Base-by-base conservation (phyloP, 2,113 vertebrate genomes). In the Gasterosteus nipponicus region DNA sequence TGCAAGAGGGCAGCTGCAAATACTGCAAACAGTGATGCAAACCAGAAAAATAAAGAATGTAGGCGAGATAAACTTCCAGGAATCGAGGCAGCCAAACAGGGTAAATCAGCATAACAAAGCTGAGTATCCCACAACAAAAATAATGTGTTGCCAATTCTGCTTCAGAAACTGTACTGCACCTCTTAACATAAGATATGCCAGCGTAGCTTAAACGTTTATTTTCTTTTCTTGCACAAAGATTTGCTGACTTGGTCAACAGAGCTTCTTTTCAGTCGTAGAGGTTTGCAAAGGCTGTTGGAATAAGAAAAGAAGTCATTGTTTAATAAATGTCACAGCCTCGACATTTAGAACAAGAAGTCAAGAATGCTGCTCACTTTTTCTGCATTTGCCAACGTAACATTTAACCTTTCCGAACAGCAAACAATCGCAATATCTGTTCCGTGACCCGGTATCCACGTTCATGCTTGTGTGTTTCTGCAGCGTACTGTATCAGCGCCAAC, bases 401-500 rank as follows among this genome's bases (percentile, higher is more conserved):
- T 83, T 80, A 73, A 73, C 75, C 69, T 81, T 89, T 80, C 62
- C 5, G 39, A 65, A 77, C 22, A 29, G 15, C 51, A 54, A 16
- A 46, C 81, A 73, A 5, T 59, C 70, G 41, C 10, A 51, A 80
- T 72, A 3, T 64, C 54, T 75, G n/a, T 63, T 78, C n/a, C 38
- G 60, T 19, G 0, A 62, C 41, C 35, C 58, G 46, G 15, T 19
- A 19, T 82, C 80, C 19, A 42, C 14, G 22, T 49, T 31, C 3
- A 33, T 35, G 85, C 46, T 81, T 75, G 80, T 53, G 86, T 53
- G 86, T 73, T 67, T 44, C 89, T 86, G 41, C 91, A 96, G 95
- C 94, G 65, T 87, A 93, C 69, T 96, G 92, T 63, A 95, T 97
- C 86, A 95, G 90, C 89, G 92, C 87, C 42, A 92, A 89, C 88